phyloP scores from a whole-genome alignment of 2,888 invertebrate genomes.

The Zaprionus lineosus region DNA sequence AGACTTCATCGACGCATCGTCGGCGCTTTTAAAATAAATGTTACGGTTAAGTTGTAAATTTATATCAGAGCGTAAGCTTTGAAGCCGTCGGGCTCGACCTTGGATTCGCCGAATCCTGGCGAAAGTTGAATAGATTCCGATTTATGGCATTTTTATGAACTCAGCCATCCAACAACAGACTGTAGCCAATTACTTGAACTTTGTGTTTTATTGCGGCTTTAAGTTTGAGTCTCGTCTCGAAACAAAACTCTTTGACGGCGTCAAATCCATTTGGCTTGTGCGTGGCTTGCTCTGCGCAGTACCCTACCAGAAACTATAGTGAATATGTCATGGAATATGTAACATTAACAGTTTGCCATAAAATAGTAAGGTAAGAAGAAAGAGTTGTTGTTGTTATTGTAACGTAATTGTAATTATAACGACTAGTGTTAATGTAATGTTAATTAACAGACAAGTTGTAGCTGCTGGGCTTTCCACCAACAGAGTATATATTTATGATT shows the following conservation, averaged over 20 bases:
- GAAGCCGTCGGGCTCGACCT: constrained; percentile 3
- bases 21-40: constrained; percentile 61
- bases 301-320: not conserved
- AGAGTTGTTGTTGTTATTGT: too few species aligned
- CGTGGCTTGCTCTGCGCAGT: not conserved
- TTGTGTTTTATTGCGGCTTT: constrained; percentile 54
- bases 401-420: too few species aligned
- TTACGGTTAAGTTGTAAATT: constrained; percentile 58
- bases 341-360: too few species aligned
- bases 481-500: too few species aligned
- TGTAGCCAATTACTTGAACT: constrained; percentile 56
- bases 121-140: constrained; percentile 18
- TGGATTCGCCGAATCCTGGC: too few species aligned
- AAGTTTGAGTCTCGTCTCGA: constrained; percentile 16
- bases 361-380: too few species aligned
- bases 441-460: too few species aligned
- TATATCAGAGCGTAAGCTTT: constrained; percentile 33
- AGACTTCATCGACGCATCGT: constrained; percentile 38
- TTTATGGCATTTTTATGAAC: constrained; percentile 60
- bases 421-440: too few species aligned
- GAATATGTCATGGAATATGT: too few species aligned
- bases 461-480: too few species aligned
- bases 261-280: constrained; percentile 9
- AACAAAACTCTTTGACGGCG: constrained; percentile 12
- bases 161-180: constrained; percentile 33